Evolutionary conservation across 2,888 invertebrate species (phyloP).

Genomic region (Epistrophe eligans): DNA sequence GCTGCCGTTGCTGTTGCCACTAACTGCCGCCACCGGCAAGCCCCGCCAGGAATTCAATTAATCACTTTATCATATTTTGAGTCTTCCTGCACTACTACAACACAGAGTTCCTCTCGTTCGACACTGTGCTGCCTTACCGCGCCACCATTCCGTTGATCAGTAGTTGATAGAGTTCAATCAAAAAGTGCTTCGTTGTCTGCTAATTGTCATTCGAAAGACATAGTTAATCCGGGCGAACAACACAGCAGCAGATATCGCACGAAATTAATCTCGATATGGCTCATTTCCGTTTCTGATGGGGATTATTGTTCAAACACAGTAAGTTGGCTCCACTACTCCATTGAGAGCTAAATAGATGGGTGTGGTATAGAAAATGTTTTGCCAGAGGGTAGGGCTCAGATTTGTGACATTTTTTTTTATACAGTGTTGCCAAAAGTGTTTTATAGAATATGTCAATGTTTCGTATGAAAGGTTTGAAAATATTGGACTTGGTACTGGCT

Average conservation of each 20-base stretch:
- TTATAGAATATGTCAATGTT: neutral
- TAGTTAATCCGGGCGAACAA: slow-evolving; percentile 57
- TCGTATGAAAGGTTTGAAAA: neutral
- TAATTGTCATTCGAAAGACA: slow-evolving; percentile 71
- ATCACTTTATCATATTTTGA: slow-evolving; percentile 56
- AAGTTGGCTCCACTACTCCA: slow-evolving; percentile 39
- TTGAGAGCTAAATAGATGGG: slow-evolving; percentile 64
- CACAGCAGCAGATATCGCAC: slow-evolving; percentile 68
- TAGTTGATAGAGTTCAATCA: slow-evolving; percentile 23
- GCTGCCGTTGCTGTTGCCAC: slow-evolving; percentile 9
- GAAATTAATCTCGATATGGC: slow-evolving; percentile 70
- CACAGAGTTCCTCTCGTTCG: neutral
- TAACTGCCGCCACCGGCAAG: neutral
- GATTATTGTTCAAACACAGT: slow-evolving; percentile 44
- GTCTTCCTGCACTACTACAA: slow-evolving; percentile 12
- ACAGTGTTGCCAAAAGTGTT: slow-evolving; percentile 5
- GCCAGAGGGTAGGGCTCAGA: slow-evolving; percentile 46
- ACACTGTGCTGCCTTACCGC: neutral
- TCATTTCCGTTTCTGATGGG: slow-evolving; percentile 67
- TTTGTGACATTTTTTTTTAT: neutral
- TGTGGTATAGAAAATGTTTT: slow-evolving; percentile 23
- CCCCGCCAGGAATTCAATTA: slow-evolving; percentile 54
- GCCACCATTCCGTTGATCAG: neutral
- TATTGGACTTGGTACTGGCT: neutral
- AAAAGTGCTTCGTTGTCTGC: slow-evolving; percentile 60